Evolutionary conservation across 2,797 vertebrate species (phyloP), one percentile per base, ranked within the genome.

Genomic region (Falco rusticolus): DNA sequence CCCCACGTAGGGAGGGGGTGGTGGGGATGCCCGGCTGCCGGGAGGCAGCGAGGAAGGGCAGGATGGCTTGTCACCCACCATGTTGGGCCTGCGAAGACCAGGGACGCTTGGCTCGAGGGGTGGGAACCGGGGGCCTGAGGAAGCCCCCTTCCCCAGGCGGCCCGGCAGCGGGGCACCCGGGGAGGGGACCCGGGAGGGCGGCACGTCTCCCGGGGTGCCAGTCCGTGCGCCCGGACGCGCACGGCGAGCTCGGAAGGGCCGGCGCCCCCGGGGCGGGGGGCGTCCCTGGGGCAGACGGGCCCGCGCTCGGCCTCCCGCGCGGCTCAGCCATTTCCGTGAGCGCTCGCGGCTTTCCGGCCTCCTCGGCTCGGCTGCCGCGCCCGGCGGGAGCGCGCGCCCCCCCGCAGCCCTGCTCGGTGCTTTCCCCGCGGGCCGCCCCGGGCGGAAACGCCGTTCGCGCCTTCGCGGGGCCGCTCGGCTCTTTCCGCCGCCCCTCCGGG

Each of bases 391-490:
- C 33, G 33, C 48, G 14, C 41, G 3, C 22, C 12, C 11, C 34
- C 33, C 17, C 22, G 5, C 9, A 56, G 22, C 31, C 48, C 61
- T 15, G 2, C 17, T 66, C 50, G 9, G 41, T 2, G 41, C 43
- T 26, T 43, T 14, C 68, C 34, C 34, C 84, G 65, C 76, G 31
- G 56, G 60, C 74, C 28, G 53, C 88, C 80, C n/a, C 75, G 41
- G 39, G 66, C 93, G 93, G 95, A 92, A 95, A 29, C 91, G 57
- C 69, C 37, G 6, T 61, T 72, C 77, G 72, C 82, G 77, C 90
- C 81, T 91, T 94, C 85, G 90, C 94, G 41, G 81, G 33, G 3
- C 11, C 65, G 22, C 48, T 96, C 95, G 95, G 85, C 76, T 26
- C 74, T 51, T 90, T 66, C 72, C 75, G 76, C 83, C 70, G 33